Evolutionary conservation across 2,113 vertebrate species (phyloP).

Genomic region (Lanius ludovicianus): DNA sequence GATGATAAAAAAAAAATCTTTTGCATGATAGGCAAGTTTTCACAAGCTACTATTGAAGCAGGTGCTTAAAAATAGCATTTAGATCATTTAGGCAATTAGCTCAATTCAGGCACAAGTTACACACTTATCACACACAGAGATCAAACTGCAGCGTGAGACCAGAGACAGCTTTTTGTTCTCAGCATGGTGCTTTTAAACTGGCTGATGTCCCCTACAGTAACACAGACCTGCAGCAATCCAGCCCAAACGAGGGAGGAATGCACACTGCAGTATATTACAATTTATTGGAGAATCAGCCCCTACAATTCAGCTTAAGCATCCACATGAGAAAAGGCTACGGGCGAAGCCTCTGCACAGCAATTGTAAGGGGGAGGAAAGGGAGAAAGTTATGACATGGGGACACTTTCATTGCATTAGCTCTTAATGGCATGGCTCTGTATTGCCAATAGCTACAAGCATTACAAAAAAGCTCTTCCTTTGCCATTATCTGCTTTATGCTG

Average conservation of each 20-base stretch:
- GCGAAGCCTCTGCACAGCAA: not conserved
- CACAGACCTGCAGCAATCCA: not conserved
- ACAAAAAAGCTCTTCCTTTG: not conserved
- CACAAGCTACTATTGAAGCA: not conserved
- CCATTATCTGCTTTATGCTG: not conserved
- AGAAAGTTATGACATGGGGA: not conserved
- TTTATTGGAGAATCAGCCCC: not conserved
- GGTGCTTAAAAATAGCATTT: not conserved
- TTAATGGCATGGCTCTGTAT: not conserved
- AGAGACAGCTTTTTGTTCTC: not conserved
- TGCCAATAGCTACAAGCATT: not conserved
- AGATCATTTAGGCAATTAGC: not conserved
- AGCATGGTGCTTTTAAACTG: not conserved
- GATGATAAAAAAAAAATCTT: not conserved
- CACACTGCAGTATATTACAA: fast-evolving
- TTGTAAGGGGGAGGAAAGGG: not conserved
- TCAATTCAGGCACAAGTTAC: not conserved
- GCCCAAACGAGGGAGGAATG: not conserved
- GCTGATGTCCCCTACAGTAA: not conserved
- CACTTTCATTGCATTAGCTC: not conserved
- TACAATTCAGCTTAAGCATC: not conserved
- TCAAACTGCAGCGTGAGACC: not conserved
- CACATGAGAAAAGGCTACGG: not conserved
- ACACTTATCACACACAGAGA: not conserved
- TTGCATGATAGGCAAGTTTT: not conserved